Conservation (phyloP, 1,140 invertebrate genomes). For the Eupristina koningsbergeri region DNA sequence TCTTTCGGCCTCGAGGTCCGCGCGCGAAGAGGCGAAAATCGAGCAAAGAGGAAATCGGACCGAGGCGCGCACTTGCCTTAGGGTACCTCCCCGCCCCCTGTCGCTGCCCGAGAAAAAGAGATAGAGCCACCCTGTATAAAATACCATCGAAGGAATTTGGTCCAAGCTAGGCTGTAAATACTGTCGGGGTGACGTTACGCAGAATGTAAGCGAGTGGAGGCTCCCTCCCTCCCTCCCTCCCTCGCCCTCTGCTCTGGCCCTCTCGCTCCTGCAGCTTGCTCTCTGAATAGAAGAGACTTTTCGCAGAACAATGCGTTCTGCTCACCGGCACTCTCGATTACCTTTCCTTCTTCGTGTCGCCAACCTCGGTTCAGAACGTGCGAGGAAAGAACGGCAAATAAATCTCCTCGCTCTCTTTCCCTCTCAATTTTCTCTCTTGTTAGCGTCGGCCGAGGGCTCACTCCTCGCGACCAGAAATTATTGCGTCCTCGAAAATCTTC, state of each 20-base stretch:
- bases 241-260: neutral
- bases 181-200: conserved; percentile 65
- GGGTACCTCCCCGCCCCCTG: neutral
- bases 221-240: neutral
- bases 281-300: conserved; percentile 35
- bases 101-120: conserved; percentile 12
- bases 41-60: conserved; percentile 55
- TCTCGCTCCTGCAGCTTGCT: neutral
- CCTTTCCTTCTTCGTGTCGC: conserved; percentile 19
- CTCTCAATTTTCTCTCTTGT: neutral
- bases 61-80: conserved; percentile 37
- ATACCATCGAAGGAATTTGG: conserved; percentile 65
- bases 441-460: neutral
- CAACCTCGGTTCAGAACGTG: neutral
- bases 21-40: conserved; percentile 55
- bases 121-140: conserved; percentile 55
- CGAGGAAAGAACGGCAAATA: conserved; percentile 39
- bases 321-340: conserved; percentile 18
- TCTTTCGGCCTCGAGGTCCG: conserved; percentile 50
- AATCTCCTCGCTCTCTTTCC: neutral
- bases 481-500: conserved; percentile 38
- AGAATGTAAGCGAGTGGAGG: conserved; percentile 56
- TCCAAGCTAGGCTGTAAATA: conserved; percentile 67
- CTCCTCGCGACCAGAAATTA: conserved; percentile 30
- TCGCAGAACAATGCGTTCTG: conserved; percentile 48